Conservation (phyloP, 2,888 invertebrate genomes). For the Megaustenia siamemsis region DNA sequence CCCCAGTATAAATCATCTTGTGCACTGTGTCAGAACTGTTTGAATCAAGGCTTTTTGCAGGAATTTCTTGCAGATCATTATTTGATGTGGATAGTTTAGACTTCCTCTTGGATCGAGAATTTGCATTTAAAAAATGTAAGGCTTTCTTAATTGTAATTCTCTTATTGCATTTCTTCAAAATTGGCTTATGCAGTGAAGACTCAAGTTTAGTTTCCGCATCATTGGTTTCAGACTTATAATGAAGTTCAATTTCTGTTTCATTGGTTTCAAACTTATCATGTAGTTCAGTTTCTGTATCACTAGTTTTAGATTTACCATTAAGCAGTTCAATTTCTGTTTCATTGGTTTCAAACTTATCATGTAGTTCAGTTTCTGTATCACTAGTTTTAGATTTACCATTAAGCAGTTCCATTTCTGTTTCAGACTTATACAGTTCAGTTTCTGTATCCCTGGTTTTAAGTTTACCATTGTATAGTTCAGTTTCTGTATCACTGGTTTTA, state of each 20-base stretch:
- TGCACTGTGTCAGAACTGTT: neutral
- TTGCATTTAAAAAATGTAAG: neutral
- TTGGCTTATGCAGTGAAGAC: neutral
- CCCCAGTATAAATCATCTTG: neutral
- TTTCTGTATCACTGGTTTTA: too few relatives aligned
- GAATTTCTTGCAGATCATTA: neutral
- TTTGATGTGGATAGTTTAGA: neutral
- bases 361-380: neutral
- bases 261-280: neutral
- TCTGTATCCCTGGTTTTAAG: neutral
- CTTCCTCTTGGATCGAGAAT: neutral
- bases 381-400: neutral
- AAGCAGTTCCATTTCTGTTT: too few relatives aligned
- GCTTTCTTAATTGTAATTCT: constrained; percentile 8
- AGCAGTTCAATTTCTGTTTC: too few relatives aligned
- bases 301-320: neutral
- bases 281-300: neutral
- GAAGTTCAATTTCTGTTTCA: neutral
- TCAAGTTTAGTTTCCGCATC: neutral
- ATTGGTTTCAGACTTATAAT: neutral
- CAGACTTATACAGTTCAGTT: too few relatives aligned
- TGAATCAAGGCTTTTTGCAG: neutral
- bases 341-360: too few relatives aligned
- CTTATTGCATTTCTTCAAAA: neutral
- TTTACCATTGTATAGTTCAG: too few relatives aligned